Evolutionary conservation across 2,113 vertebrate species (phyloP).

Genomic region (Sinocyclocheilus anophthalmus): DNA sequence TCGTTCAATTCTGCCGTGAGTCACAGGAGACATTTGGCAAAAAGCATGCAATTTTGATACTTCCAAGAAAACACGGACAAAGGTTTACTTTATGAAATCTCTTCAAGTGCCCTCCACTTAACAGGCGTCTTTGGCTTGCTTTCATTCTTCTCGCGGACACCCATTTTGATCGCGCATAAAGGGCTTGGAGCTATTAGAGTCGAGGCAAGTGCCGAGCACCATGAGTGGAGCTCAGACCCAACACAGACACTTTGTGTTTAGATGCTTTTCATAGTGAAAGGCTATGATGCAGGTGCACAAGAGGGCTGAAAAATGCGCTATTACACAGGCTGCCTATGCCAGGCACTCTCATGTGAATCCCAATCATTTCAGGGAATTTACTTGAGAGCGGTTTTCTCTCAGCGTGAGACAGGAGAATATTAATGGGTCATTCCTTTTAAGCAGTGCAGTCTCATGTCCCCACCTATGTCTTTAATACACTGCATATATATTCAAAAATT

Average conservation of each 20-base stretch:
- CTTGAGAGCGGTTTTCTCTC: conserved; percentile 24
- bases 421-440: conserved; percentile 40
- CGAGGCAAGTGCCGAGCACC: conserved; percentile 40
- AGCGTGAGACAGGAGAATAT: conserved; percentile 26
- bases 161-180: conserved; percentile 52
- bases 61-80: conserved; percentile 49
- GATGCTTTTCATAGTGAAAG: conserved; percentile 51
- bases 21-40: conserved; percentile 51
- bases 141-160: conserved; percentile 47
- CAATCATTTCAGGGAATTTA: conserved; percentile 23
- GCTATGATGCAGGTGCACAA: conserved; percentile 24
- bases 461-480: no score
- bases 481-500: no score
- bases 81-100: conserved; percentile 50
- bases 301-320: conserved; percentile 4
- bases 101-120: conserved; percentile 58
- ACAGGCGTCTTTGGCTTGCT: conserved; percentile 54
- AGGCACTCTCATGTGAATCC: not conserved
- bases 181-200: conserved; percentile 54
- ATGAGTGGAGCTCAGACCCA: conserved; percentile 43
- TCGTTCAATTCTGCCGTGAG: conserved; percentile 30
- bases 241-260: conserved; percentile 38
- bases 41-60: conserved; percentile 55
- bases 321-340: conserved; percentile 31
- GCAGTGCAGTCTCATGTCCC: not conserved